Conservation (phyloP, 2,888 invertebrate genomes). For the Elysia crispata region DNA sequence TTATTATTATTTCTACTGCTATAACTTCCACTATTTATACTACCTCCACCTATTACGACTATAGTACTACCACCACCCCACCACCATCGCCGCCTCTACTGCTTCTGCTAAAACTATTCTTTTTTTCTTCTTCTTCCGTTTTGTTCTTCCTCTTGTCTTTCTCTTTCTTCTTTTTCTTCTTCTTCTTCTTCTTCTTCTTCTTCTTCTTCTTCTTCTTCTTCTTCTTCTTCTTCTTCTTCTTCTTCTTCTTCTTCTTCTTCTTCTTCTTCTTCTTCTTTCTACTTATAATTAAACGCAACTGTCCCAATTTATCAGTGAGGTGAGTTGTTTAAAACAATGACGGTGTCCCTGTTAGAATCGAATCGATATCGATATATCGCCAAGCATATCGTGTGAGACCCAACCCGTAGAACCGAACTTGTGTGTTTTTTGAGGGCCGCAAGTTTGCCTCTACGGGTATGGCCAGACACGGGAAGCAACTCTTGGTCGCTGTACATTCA, state of each 20-base stretch:
- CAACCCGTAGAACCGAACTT: constrained; percentile 55
- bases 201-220: constrained; percentile 29
- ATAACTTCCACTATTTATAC: no score
- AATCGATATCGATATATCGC: neutral
- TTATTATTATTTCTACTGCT: no score
- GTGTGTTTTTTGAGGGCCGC: constrained; percentile 43
- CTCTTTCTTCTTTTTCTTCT: constrained; percentile 32
- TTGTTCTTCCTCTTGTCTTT: no score
- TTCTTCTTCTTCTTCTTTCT: constrained; percentile 16
- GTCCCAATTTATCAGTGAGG: neutral
- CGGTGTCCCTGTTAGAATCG: no score
- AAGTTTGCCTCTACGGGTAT: constrained; percentile 53
- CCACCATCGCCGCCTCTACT: no score
- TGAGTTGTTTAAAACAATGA: no score
- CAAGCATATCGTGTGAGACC: constrained; percentile 20
- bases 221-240: constrained; percentile 20
- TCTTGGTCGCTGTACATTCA: neutral
- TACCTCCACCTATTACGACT: no score
- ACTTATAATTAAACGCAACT: neutral
- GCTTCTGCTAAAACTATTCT: no score
- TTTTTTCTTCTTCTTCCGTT: no score
- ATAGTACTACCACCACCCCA: no score
- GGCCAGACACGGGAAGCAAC: constrained; percentile 28
- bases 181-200: constrained; percentile 34
- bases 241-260: constrained; percentile 17